A percentile compares a stretch with the other conserved stretches of the same genome.
Evolutionary conservation across 2,797 vertebrate species (phyloP).

Genomic region (Semotilus atromaculatus): DNA sequence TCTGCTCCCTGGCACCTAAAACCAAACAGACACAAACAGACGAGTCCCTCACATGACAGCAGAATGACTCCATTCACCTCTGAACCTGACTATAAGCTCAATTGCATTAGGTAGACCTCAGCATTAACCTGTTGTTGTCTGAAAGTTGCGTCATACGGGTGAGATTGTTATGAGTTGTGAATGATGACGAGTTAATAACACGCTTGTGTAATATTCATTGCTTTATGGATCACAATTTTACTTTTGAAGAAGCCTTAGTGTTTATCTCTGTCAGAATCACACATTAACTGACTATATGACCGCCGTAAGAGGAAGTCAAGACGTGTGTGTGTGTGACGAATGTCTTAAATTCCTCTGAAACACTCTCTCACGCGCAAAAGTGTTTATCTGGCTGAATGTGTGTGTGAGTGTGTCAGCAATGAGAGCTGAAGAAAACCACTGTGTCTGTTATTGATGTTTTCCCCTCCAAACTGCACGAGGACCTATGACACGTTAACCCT

Average conservation of each 20-base stretch:
- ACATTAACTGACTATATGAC: slow-evolving; percentile 6
- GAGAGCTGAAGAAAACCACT: not conserved
- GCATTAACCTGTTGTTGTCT: not conserved
- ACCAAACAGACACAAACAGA: slow-evolving; percentile 9
- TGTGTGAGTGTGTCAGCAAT: not conserved
- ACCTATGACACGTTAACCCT: too few relatives aligned
- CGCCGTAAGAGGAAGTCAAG: not conserved
- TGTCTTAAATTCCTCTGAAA: slow-evolving; percentile 20
- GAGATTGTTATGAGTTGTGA: not conserved
- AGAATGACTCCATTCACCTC: slow-evolving; percentile 31
- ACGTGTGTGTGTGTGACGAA: slow-evolving; percentile 1
- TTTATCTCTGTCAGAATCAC: not conserved
- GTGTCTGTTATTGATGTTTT: not conserved
- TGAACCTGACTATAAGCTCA: not conserved
- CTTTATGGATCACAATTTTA: not conserved
- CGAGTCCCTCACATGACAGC: slow-evolving; percentile 11
- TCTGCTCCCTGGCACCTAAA: not conserved
- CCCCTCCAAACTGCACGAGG: not conserved
- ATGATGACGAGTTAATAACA: not conserved
- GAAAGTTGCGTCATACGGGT: not conserved
- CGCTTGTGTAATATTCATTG: not conserved
- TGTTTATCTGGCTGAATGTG: not conserved
- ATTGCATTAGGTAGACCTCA: not conserved
- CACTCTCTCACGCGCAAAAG: not conserved
- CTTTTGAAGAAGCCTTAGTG: not conserved